phyloP scores from a whole-genome alignment of 2,797 vertebrate genomes.

The Cyprinodon diabolis region DNA sequence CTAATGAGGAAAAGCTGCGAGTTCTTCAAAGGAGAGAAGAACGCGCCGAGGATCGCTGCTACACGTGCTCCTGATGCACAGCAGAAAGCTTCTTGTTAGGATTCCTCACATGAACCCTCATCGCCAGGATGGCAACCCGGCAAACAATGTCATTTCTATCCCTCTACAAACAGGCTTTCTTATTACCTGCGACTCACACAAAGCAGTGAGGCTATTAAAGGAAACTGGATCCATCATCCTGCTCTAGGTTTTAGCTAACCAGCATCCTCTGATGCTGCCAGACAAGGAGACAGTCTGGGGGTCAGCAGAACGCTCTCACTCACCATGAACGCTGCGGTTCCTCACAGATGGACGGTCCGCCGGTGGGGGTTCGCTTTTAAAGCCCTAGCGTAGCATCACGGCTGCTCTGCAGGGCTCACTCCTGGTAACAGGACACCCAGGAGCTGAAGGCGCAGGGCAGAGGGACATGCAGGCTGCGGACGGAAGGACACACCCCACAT shows the following conservation, averaged over 20 bases:
- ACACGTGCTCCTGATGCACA: slow-evolving; percentile 34
- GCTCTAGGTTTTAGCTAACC: slow-evolving; percentile 41
- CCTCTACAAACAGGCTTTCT: slow-evolving; percentile 15
- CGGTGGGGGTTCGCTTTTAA: slow-evolving; percentile 46
- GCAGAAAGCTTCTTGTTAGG: slow-evolving; percentile 4
- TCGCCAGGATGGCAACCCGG: neutral
- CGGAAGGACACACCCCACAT: slow-evolving; percentile 59
- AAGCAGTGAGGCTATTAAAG: slow-evolving; percentile 41
- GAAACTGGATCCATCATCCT: slow-evolving; percentile 52
- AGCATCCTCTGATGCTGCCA: slow-evolving; percentile 45
- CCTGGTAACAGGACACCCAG: slow-evolving; percentile 67
- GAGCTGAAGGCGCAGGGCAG: slow-evolving; percentile 42
- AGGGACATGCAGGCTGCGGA: slow-evolving; percentile 46
- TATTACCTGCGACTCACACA: neutral
- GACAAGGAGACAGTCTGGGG: slow-evolving; percentile 43
- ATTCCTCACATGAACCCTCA: neutral
- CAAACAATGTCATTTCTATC: slow-evolving; percentile 9
- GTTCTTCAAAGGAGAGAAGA: slow-evolving; percentile 20
- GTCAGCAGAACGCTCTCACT: slow-evolving; percentile 59
- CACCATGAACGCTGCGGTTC: slow-evolving; percentile 86
- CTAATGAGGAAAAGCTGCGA: slow-evolving; percentile 42
- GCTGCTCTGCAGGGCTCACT: slow-evolving; percentile 56
- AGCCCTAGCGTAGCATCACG: slow-evolving; percentile 64
- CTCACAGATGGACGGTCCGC: slow-evolving; percentile 70
- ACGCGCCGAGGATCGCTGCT: neutral